These are phyloP conservation scores for Scrobipalpa atriplicella DNA, from an alignment of 2,888 invertebrate species.

Conservation along the genomic window DNA sequence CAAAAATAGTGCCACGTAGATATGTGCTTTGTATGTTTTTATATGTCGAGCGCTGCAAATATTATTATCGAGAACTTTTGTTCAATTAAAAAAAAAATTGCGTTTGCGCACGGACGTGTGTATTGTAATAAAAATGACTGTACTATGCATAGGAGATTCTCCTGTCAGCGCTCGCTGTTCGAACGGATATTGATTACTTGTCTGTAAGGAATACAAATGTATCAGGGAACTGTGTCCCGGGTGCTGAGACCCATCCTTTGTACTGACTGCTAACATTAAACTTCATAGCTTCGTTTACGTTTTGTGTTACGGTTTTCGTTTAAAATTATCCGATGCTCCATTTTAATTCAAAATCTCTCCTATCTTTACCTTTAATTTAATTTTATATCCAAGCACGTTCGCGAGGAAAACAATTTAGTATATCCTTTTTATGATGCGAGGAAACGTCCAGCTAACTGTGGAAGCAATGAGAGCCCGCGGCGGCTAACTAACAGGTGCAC, in stretches of 20 bases:
- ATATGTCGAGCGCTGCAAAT: background rate
- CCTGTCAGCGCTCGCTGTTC: slow-evolving; percentile 61
- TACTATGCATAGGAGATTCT: slow-evolving; percentile 57
- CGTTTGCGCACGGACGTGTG: slow-evolving; percentile 39
- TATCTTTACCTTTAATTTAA: slow-evolving; percentile 29
- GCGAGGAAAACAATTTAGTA: slow-evolving; percentile 41
- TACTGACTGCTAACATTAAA: slow-evolving; percentile 72
- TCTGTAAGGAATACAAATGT: slow-evolving; percentile 81
- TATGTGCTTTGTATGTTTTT: background rate
- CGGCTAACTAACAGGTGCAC: slow-evolving; percentile 79
- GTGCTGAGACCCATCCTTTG: slow-evolving; percentile 65
- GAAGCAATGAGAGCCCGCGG: slow-evolving; percentile 66
- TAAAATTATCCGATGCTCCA: background rate
- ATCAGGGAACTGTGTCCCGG: slow-evolving; percentile 68
- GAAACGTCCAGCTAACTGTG: slow-evolving; percentile 54
- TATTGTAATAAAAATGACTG: slow-evolving; percentile 54
- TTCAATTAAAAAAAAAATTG: slow-evolving; percentile 13
- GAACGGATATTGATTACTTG: slow-evolving; percentile 78
- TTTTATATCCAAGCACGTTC: slow-evolving; percentile 31
- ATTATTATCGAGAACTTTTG: background rate
- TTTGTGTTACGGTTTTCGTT: background rate
- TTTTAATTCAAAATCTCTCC: background rate
- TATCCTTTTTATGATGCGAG: slow-evolving; percentile 47
- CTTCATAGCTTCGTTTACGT: slow-evolving; percentile 61
- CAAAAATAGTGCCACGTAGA: background rate